phyloP scores from a whole-genome alignment of 2,113 vertebrate species.

The Pseudolaguvia tuberculata region DNA sequence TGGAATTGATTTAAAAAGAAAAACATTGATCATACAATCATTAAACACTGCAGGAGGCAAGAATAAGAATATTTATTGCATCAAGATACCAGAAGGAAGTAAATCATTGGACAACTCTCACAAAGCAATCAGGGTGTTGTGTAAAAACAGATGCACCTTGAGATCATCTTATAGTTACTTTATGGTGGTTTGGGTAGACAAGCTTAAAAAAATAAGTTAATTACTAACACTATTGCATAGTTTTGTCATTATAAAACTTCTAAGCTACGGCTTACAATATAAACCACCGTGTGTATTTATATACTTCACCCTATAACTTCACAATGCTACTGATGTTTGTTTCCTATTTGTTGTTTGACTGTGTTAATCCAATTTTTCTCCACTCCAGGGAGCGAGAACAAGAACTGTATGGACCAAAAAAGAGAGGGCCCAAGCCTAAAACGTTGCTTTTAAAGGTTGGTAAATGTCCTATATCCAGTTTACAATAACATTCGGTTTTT shows the following conservation, averaged over 20 bases:
- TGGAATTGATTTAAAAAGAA: not conserved
- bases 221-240: not conserved
- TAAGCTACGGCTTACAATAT: not conserved
- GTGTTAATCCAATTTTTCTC: conserved; percentile 2
- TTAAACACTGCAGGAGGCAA: not conserved
- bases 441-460: conserved; percentile 82
- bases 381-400: conserved; percentile 83
- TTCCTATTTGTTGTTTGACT: not conserved
- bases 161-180: not conserved
- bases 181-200: not conserved
- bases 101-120: not conserved
- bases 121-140: not conserved
- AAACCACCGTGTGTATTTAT: not conserved
- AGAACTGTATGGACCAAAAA: conserved; percentile 90
- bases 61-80: not conserved
- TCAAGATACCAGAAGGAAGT: not conserved
- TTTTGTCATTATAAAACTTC: not conserved
- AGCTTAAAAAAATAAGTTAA: not conserved
- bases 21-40: not conserved
- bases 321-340: not conserved
- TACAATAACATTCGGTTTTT: no score
- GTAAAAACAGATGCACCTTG: not conserved
- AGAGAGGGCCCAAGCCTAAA: conserved; percentile 94
- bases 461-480: not conserved
- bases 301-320: not conserved